Evolutionary conservation across 2,888 invertebrate genomes (phyloP).

Genomic region (Caenorhabditis auriculariae): DNA sequence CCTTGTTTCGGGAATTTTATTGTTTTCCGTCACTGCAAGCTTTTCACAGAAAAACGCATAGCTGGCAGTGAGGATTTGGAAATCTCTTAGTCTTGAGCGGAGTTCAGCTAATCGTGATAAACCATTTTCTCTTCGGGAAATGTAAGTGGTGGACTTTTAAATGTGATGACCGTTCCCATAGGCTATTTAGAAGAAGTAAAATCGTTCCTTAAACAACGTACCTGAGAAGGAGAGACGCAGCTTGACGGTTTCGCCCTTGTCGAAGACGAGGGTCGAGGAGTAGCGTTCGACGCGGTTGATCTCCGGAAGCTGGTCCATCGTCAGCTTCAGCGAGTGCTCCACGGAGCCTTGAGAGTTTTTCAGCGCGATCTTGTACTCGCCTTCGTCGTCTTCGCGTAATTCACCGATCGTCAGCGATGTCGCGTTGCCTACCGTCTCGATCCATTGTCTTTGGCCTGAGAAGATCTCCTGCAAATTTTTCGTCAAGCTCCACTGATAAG

Average conservation of each 20-base stretch:
- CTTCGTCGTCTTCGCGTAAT: conserved; percentile 54
- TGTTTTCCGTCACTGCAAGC: too few relatives aligned
- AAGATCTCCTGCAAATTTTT: conserved; percentile 42
- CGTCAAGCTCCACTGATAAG: too few relatives aligned
- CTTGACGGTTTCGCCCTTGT: conserved; percentile 51
- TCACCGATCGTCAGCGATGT: conserved; percentile 45
- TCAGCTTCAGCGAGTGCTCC: conserved; percentile 38
- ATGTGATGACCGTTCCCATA: too few relatives aligned
- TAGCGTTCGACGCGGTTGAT: conserved; percentile 49
- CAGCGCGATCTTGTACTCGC: conserved; percentile 23
- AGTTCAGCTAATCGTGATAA: background rate
- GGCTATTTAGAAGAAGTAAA: background rate
- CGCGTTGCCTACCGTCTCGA: conserved; percentile 29
- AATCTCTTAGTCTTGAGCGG: background rate
- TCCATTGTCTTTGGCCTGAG: conserved; percentile 51
- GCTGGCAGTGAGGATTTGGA: too few relatives aligned
- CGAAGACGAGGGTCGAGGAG: conserved; percentile 43
- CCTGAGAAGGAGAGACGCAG: conserved; percentile 47
- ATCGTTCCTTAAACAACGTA: conserved; percentile 13
- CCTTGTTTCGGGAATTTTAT: too few relatives aligned
- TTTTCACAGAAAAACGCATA: too few relatives aligned
- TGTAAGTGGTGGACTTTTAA: too few relatives aligned
- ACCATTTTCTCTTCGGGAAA: too few relatives aligned
- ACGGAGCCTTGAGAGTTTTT: conserved; percentile 24
- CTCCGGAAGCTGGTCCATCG: conserved; percentile 45